Percentiles rank a stretch among this genome's conserved stretches.
These are phyloP conservation scores for Acropora tenuis DNA, from an alignment of 64 coral and sea anemone genomes.

Conservation along the genomic window DNA sequence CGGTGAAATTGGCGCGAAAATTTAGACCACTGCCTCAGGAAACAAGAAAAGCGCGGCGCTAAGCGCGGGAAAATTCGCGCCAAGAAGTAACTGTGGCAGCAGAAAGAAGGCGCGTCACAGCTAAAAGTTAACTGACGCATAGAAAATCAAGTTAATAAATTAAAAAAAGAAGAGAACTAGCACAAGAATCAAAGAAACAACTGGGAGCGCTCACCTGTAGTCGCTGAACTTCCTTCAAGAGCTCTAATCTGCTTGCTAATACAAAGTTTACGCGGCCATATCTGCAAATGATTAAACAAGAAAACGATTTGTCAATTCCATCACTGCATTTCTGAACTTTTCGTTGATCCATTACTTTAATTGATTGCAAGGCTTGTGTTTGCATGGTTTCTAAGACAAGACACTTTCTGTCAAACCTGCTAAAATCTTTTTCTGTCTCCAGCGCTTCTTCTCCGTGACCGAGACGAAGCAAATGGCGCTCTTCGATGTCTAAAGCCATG, in stretches of 20 bases:
- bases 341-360: too few species aligned
- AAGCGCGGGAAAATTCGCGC: too few species aligned
- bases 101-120: too few species aligned
- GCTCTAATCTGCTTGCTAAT: constrained; percentile 84
- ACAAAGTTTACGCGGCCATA: constrained; percentile 99
- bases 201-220: constrained; percentile 63
- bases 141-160: too few species aligned
- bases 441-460: constrained; percentile 97
- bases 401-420: constrained; percentile 64
- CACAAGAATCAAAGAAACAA: not conserved
- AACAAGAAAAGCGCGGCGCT: too few species aligned
- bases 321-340: too few species aligned
- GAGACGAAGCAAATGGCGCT: constrained; percentile 91
- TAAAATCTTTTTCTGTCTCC: constrained; percentile 99
- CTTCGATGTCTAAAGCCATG: constrained; percentile 97
- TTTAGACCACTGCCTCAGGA: too few species aligned
- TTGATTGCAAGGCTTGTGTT: too few species aligned
- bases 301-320: not conserved
- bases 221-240: constrained; percentile 93
- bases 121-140: too few species aligned
- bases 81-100: too few species aligned
- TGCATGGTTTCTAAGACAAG: too few species aligned
- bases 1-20: too few species aligned
- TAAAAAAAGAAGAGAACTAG: not conserved
- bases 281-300: not conserved